These are phyloP conservation scores for Melieria crassipennis DNA, from an alignment of 2,888 invertebrate species.

Conservation along the genomic window DNA sequence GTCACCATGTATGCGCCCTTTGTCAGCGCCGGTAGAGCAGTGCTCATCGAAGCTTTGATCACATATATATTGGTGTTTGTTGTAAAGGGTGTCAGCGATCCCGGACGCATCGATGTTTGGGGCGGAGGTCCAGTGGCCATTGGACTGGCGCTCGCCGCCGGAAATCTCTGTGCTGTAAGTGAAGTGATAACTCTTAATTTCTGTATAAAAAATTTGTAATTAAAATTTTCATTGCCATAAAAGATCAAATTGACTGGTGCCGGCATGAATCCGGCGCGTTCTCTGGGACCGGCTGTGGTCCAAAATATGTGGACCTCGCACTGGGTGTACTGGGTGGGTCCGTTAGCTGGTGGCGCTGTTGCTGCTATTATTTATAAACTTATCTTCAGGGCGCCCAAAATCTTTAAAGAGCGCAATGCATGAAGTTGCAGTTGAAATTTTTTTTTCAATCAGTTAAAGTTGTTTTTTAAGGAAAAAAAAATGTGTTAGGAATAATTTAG, in stretches of 20 bases:
- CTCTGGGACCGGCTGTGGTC: conserved; percentile 87
- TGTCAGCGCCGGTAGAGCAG: conserved; percentile 77
- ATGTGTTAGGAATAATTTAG: too few relatives aligned
- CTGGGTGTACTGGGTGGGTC: conserved; percentile 93
- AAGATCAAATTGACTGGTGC: conserved; percentile 84
- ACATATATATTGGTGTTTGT: conserved; percentile 88
- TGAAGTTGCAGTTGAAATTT: too few relatives aligned
- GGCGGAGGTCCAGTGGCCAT: conserved; percentile 88
- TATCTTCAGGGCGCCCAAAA: conserved; percentile 75
- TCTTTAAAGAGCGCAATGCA: too few relatives aligned
- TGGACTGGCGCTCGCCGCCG: conserved; percentile 85
- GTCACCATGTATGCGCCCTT: conserved; percentile 70
- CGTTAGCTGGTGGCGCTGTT: conserved; percentile 78
- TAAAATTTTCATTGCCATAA: neutral
- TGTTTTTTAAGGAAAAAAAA: too few relatives aligned
- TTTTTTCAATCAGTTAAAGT: too few relatives aligned
- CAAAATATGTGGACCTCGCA: conserved; percentile 79
- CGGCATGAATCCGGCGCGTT: conserved; percentile 93
- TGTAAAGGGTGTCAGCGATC: conserved; percentile 87
- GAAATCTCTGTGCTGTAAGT: conserved; percentile 87
- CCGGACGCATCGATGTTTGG: conserved; percentile 80
- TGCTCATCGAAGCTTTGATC: conserved; percentile 84
- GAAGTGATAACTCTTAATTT: neutral
- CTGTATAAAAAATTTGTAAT: neutral
- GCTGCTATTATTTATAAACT: conserved; percentile 80